phyloP scores from a whole-genome alignment of 2,888 invertebrate genomes.

The Notodonta ziczac region DNA sequence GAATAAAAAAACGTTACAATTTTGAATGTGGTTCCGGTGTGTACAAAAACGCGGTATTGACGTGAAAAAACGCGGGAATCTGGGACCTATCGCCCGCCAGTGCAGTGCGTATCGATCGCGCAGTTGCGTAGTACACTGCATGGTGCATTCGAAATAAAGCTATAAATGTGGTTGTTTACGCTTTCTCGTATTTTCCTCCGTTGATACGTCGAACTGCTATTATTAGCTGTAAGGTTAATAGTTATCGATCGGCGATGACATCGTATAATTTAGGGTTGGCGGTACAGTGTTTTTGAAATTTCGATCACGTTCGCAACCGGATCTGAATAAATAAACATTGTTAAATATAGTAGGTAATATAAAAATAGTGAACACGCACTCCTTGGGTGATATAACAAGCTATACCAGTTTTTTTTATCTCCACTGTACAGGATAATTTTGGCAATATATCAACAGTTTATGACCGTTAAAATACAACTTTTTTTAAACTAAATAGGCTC shows the following conservation, averaged over 20 bases:
- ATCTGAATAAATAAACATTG: constrained; percentile 45
- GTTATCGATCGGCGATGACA: constrained; percentile 49
- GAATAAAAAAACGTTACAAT: constrained; percentile 9
- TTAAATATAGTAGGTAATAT: constrained; percentile 22
- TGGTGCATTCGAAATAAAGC: constrained; percentile 61
- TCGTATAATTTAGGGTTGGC: constrained; percentile 26
- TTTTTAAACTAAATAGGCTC: too few relatives aligned
- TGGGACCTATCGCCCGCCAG: constrained; percentile 40
- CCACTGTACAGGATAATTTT: constrained; percentile 26
- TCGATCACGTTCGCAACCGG: constrained; percentile 48
- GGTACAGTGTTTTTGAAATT: constrained; percentile 34
- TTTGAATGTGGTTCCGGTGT: constrained; percentile 26
- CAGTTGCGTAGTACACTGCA: constrained; percentile 68
- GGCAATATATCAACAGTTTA: constrained; percentile 18
- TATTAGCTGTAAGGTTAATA: constrained; percentile 50
- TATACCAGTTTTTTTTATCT: constrained; percentile 67
- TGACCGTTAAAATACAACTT: neutral
- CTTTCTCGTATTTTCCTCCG: constrained; percentile 47
- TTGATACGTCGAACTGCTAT: constrained; percentile 44
- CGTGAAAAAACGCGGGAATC: constrained; percentile 67
- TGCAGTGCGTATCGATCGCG: constrained; percentile 70
- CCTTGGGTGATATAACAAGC: constrained; percentile 61
- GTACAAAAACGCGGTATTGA: constrained; percentile 36
- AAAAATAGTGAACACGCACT: constrained; percentile 56
- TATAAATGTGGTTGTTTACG: constrained; percentile 66